phyloP scores from a whole-genome alignment of 2,888 invertebrate genomes.

The Alentia gelatinosa region DNA sequence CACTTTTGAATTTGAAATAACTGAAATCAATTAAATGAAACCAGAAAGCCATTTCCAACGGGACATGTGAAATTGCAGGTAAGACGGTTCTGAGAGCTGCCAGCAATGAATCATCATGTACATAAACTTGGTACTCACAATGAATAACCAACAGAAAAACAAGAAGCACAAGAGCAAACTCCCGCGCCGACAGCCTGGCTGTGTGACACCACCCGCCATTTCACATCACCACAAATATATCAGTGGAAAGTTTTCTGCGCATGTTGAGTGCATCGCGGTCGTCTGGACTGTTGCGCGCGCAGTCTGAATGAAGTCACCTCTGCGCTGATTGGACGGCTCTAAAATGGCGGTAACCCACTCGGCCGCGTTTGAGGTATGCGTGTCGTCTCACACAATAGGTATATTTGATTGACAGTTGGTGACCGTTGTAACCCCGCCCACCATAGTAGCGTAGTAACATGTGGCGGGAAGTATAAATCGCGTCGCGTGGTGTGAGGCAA shows the following conservation, averaged over 20 bases:
- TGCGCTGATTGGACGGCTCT: not conserved
- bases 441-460: not conserved
- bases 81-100: not conserved
- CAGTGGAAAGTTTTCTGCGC: not conserved
- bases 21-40: too few species aligned
- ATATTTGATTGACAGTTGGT: not conserved
- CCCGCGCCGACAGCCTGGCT: not conserved
- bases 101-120: not conserved
- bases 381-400: too few species aligned
- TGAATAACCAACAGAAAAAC: not conserved
- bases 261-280: too few species aligned
- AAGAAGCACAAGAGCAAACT: not conserved
- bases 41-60: too few species aligned
- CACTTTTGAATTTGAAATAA: too few species aligned
- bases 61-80: too few species aligned
- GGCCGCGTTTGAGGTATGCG: too few species aligned
- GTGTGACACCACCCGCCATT: not conserved
- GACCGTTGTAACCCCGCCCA: not conserved
- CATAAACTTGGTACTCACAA: not conserved
- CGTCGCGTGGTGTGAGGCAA: not conserved
- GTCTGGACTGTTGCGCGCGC: conserved; percentile 7
- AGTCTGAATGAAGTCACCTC: not conserved
- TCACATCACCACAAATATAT: not conserved
- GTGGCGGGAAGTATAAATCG: not conserved
- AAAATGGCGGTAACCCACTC: too few species aligned